Conservation (phyloP, 2,797 vertebrate species). For the Acipenser ruthenus region DNA sequence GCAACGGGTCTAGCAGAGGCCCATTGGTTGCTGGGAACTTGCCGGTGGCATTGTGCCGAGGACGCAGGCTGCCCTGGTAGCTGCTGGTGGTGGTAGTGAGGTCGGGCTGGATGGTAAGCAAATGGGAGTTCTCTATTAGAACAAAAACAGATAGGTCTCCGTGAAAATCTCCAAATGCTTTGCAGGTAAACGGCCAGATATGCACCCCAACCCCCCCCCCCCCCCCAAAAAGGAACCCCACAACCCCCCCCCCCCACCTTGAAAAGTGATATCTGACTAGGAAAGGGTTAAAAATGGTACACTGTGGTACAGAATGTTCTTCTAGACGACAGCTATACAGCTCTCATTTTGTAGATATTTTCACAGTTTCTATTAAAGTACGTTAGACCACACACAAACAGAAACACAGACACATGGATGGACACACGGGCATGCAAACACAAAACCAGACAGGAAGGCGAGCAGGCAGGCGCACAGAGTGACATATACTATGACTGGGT, state of each 20-base stretch:
- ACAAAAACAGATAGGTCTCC: constrained; percentile 27
- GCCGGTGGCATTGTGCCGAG: constrained; percentile 73
- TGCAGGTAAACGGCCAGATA: constrained; percentile 9
- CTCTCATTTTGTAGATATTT: no score
- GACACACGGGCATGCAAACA: background rate
- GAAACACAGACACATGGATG: background rate
- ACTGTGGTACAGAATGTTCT: no score
- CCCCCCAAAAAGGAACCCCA: background rate
- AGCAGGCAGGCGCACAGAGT: constrained; percentile 25
- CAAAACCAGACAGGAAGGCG: constrained; percentile 24
- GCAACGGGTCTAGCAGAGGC: constrained; percentile 83
- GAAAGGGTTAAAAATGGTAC: no score
- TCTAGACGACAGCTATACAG: no score
- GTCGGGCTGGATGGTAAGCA: constrained; percentile 97
- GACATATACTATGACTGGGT: background rate
- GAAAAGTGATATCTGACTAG: no score
- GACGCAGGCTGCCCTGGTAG: constrained; percentile 89
- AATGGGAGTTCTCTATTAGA: constrained; percentile 82
- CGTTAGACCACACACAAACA: background rate
- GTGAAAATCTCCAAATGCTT: constrained; percentile 23
- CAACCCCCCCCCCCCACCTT: background rate
- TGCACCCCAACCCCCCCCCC: constrained; percentile 12
- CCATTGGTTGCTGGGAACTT: constrained; percentile 91
- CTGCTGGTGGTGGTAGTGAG: constrained; percentile 91
- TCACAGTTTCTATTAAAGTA: no score